phyloP scores from a whole-genome alignment of 2,113 vertebrate genomes.

The Callaeas wilsoni region DNA sequence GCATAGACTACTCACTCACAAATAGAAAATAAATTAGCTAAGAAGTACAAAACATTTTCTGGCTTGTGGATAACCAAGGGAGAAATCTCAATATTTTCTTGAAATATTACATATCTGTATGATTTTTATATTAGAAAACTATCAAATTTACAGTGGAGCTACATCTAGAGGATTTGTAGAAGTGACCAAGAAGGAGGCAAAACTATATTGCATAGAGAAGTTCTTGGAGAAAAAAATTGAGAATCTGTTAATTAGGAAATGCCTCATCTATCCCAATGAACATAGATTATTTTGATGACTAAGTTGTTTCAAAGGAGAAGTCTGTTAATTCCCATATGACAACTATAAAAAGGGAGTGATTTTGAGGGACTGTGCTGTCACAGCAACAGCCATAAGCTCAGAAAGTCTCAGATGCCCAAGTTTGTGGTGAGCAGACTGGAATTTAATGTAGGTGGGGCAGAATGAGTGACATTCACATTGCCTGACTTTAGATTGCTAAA shows the following conservation, averaged over 20 bases:
- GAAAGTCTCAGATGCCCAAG: background rate
- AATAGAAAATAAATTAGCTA: background rate
- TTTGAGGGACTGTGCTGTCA: background rate
- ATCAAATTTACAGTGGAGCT: background rate
- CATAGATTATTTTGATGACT: background rate
- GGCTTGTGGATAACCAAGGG: background rate
- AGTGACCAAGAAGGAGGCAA: background rate
- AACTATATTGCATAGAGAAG: background rate
- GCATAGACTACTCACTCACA: background rate
- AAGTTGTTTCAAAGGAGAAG: background rate
- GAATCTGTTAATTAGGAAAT: background rate
- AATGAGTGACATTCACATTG: background rate
- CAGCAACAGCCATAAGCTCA: background rate
- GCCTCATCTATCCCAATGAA: background rate
- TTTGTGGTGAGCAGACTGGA: background rate
- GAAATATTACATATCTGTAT: background rate
- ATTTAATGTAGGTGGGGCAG: background rate
- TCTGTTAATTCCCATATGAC: background rate
- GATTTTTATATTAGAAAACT: background rate
- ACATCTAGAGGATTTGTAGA: background rate
- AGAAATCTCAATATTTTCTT: background rate
- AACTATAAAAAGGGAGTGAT: background rate
- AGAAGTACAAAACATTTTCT: background rate
- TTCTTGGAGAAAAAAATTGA: background rate
- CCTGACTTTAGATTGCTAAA: background rate